Evolutionary conservation across 2,797 vertebrate species (phyloP).

Genomic region (Platyrinchus mystaceus): DNA sequence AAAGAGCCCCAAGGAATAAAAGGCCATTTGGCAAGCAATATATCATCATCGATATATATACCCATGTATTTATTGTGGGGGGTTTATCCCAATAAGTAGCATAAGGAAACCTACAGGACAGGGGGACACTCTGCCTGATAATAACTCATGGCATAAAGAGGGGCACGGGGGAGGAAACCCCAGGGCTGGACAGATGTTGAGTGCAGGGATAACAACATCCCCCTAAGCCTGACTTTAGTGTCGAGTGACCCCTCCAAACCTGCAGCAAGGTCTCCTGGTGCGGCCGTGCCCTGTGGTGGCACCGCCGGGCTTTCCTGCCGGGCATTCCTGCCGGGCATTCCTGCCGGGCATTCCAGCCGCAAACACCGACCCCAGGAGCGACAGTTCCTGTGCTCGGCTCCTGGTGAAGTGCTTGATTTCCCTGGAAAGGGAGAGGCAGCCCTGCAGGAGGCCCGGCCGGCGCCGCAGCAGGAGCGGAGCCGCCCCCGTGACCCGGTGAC

Average conservation of each 20-base stretch:
- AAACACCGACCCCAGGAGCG: neutral
- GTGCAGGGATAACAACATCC: accelerated
- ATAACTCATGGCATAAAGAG: accelerated
- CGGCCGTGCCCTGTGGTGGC: neutral
- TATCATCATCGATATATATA: too few relatives aligned
- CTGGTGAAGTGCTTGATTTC: neutral
- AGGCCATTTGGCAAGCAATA: too few relatives aligned
- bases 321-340: neutral
- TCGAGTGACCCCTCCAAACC: neutral
- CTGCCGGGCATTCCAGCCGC: neutral
- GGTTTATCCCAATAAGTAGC: accelerated
- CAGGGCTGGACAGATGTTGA: accelerated
- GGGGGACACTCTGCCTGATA: accelerated
- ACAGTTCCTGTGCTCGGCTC: neutral
- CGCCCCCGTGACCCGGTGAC: neutral
- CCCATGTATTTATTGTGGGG: accelerated
- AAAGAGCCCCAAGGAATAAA: neutral
- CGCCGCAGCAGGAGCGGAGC: neutral
- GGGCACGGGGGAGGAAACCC: neutral
- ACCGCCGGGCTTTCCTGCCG: neutral
- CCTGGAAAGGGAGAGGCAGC: neutral
- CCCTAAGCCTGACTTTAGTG: accelerated
- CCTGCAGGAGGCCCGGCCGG: neutral
- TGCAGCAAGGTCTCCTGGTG: accelerated
- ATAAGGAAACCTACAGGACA: neutral